phyloP scores from a whole-genome alignment of 2,888 invertebrate genomes.

The Standfussiana lucernea region DNA sequence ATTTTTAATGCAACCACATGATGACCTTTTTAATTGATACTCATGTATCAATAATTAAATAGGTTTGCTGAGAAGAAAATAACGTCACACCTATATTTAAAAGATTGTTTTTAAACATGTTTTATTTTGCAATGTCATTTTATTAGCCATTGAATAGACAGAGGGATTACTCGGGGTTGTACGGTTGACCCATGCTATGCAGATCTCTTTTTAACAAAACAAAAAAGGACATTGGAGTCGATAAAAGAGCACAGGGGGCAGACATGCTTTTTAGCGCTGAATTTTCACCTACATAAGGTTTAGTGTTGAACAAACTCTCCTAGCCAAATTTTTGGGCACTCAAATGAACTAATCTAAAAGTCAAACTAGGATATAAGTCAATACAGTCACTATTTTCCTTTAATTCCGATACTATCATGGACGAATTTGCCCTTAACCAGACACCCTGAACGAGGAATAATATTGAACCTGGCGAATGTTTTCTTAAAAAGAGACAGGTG shows the following conservation, averaged over 20 bases:
- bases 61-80: no score
- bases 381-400: slow-evolving; percentile 45
- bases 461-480: slow-evolving; percentile 34
- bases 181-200: neutral
- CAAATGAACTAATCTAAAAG: slow-evolving; percentile 35
- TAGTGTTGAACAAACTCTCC: neutral
- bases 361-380: slow-evolving; percentile 10
- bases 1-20: no score
- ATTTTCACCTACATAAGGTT: neutral
- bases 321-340: neutral
- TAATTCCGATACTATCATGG: slow-evolving; percentile 34
- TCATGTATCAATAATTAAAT: no score
- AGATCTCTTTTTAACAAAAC: neutral
- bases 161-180: neutral
- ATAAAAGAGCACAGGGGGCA: neutral
- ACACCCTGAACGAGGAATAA: slow-evolving; percentile 29
- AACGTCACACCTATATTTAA: no score
- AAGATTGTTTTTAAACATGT: no score
- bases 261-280: neutral
- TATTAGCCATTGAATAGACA: neutral
- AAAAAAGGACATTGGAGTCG: no score
- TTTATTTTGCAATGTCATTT: neutral
- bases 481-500: slow-evolving; percentile 22
- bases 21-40: no score
- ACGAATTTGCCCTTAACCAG: neutral